Conservation (phyloP, 2,113 vertebrate genomes). For the Turdus rufiventris region DNA sequence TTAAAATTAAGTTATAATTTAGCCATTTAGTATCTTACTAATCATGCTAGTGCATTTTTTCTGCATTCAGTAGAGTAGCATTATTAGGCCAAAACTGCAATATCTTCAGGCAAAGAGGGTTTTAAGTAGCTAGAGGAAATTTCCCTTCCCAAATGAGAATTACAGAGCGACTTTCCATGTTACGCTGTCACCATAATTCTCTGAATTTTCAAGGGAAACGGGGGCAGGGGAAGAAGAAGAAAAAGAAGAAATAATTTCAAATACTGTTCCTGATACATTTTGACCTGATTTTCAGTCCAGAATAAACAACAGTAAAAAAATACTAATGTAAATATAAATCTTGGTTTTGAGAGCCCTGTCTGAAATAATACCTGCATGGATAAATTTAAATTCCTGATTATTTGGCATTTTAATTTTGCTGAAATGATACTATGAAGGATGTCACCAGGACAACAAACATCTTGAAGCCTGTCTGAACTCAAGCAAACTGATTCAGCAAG, state of each 20-base stretch:
- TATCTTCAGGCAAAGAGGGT: background rate
- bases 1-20: background rate
- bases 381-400: background rate
- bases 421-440: background rate
- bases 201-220: background rate
- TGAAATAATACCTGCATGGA: background rate
- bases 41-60: background rate
- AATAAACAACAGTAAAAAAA: background rate
- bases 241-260: background rate
- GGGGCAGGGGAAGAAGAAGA: background rate
- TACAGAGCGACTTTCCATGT: background rate
- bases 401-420: background rate
- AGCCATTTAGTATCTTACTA: background rate
- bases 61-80: background rate
- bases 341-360: background rate
- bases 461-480: background rate
- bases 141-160: background rate
- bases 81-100: background rate
- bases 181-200: background rate
- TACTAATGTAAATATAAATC: background rate
- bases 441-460: background rate
- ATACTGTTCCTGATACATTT: background rate
- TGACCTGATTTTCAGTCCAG: background rate
- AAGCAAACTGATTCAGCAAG: constrained; percentile 31
- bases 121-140: background rate